These are phyloP conservation scores for Micrasema minimum DNA, from an alignment of 1,140 invertebrate genomes.

Conservation along the genomic window DNA sequence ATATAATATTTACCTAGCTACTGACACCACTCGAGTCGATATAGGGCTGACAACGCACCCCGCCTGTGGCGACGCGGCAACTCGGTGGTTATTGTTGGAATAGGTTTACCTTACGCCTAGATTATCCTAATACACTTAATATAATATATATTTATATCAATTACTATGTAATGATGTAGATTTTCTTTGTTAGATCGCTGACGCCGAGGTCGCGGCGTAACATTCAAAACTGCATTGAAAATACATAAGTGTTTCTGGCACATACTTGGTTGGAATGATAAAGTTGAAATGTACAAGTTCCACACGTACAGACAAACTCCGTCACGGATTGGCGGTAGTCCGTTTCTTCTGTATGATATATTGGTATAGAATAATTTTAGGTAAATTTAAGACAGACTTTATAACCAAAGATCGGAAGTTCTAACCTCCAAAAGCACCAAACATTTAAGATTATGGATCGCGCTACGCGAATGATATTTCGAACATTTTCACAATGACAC, in stretches of 20 bases:
- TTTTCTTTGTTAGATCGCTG: constrained; percentile 39
- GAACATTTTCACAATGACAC: constrained; percentile 40
- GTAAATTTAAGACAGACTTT: constrained; percentile 54
- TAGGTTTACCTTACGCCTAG: constrained; percentile 49
- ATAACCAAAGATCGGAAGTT: constrained; percentile 53
- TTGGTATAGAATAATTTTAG: constrained; percentile 46
- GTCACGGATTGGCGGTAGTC: constrained; percentile 43
- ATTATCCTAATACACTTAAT: constrained; percentile 50
- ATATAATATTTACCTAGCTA: constrained; percentile 50
- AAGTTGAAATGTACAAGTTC: constrained; percentile 54
- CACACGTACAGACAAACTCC: constrained; percentile 48
- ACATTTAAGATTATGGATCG: constrained; percentile 52
- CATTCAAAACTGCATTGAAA: constrained; percentile 52
- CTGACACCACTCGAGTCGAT: constrained; percentile 48
- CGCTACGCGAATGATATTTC: constrained; percentile 48
- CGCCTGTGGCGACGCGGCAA: no score
- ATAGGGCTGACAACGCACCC: no score
- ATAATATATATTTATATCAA: constrained; percentile 44
- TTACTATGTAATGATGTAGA: constrained; percentile 52
- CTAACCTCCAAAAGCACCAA: constrained; percentile 53
- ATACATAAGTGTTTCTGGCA: constrained; percentile 63
- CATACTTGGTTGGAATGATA: constrained; percentile 66
- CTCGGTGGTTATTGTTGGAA: constrained; percentile 42
- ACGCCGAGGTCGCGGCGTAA: no score
- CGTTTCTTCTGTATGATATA: constrained; percentile 39